These are phyloP conservation scores for Rhynchophorus ferrugineus DNA, from an alignment of 1,140 invertebrate genomes.

Conservation along the genomic window DNA sequence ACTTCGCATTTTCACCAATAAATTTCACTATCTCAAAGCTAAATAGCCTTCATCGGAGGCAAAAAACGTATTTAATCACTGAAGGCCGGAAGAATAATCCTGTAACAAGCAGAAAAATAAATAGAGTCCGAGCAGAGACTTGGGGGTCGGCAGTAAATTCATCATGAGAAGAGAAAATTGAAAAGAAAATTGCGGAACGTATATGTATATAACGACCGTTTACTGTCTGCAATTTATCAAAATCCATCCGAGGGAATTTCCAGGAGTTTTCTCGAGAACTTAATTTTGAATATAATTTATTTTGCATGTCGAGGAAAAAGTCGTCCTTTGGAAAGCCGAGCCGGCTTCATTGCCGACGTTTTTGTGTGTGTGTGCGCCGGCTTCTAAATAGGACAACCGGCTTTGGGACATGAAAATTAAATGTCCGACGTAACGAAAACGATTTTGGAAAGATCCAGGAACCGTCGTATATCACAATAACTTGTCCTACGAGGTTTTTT, in stretches of 20 bases:
- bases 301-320: constrained; percentile 10
- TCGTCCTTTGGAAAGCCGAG: neutral
- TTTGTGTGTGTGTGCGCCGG: neutral
- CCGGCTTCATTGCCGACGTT: neutral
- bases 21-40: no score
- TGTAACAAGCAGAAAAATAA: constrained; percentile 21
- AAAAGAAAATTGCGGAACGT: constrained; percentile 25
- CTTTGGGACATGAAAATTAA: neutral
- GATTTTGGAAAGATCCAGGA: neutral
- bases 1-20: no score
- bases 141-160: constrained; percentile 23
- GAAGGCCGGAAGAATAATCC: constrained; percentile 14
- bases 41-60: no score
- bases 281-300: constrained; percentile 21
- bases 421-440: neutral
- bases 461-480: neutral
- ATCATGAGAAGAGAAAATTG: constrained; percentile 23
- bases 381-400: neutral
- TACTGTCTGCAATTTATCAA: constrained; percentile 22
- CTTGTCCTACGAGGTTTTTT: no score
- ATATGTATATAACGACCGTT: constrained; percentile 23
- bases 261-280: constrained; percentile 11
- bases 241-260: constrained; percentile 12
- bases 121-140: constrained; percentile 23
- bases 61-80: constrained; percentile 17